Conservation (phyloP, 53 echinoderm and acorn worm genomes). For the Paelopatides confundens region DNA sequence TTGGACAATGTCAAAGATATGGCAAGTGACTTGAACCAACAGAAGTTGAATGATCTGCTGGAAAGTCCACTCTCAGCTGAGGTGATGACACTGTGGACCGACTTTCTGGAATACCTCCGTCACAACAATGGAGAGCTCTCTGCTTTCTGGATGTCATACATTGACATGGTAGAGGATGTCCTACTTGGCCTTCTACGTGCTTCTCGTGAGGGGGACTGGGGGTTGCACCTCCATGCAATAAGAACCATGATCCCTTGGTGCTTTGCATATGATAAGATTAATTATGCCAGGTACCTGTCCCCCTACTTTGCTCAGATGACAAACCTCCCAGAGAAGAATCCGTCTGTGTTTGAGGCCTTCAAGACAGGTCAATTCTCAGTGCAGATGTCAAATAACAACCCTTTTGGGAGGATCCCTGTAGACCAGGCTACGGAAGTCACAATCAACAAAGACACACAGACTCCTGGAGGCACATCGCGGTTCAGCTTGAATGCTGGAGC, state of each 20-base stretch:
- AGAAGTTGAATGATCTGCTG: too few species aligned
- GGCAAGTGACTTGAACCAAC: too few species aligned
- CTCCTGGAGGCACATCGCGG: slow-evolving; percentile 54
- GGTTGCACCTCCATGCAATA: slow-evolving; percentile 30
- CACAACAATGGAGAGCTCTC: not conserved
- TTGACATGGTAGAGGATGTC: slow-evolving; percentile 53
- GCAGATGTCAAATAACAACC: slow-evolving; percentile 38
- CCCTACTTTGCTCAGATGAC: slow-evolving; percentile 43
- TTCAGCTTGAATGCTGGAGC: slow-evolving; percentile 58
- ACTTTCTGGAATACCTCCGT: too few species aligned
- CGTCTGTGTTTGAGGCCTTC: slow-evolving; percentile 1
- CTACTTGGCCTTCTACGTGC: slow-evolving; percentile 45
- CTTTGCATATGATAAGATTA: slow-evolving; percentile 41
- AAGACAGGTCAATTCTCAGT: slow-evolving; percentile 45
- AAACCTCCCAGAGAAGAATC: slow-evolving; percentile 4
- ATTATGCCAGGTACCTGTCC: slow-evolving; percentile 50
- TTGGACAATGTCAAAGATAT: too few species aligned
- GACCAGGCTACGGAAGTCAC: slow-evolving; percentile 60
- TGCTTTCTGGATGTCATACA: not conserved
- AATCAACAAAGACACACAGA: slow-evolving; percentile 66
- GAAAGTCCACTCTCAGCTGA: too few species aligned
- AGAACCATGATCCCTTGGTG: slow-evolving; percentile 49
- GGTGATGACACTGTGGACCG: too few species aligned
- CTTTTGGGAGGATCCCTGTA: slow-evolving; percentile 54
- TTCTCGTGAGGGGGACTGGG: slow-evolving; percentile 61